A percentile compares a stretch with the other conserved stretches of the same genome.
Evolutionary conservation across 1,140 invertebrate species (phyloP).

Genomic region (Nebria ingens): DNA sequence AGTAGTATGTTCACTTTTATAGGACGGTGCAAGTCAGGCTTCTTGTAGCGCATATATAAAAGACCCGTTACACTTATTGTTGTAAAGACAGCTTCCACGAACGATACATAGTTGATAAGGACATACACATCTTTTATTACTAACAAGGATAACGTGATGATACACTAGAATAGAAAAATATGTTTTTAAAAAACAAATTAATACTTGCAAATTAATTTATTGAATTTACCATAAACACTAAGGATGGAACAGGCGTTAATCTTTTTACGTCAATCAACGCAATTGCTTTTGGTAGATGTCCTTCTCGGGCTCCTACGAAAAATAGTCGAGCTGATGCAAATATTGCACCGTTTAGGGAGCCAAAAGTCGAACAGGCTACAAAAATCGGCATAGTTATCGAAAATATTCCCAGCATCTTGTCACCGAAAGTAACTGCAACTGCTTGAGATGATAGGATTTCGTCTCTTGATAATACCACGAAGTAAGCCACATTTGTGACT

Average conservation of each 20-base stretch:
- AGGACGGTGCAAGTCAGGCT: constrained; percentile 65
- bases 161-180: constrained; percentile 49
- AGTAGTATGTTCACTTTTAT: constrained; percentile 71
- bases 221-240: constrained; percentile 76
- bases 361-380: constrained; percentile 79
- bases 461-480: constrained; percentile 68
- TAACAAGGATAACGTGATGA: constrained; percentile 72
- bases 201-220: constrained; percentile 9
- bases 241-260: constrained; percentile 80
- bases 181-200: constrained; percentile 9
- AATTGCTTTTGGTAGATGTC: constrained; percentile 78
- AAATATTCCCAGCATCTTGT: constrained; percentile 64
- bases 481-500: constrained; percentile 83
- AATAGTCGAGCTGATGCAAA: constrained; percentile 79
- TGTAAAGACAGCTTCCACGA: constrained; percentile 92
- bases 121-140: constrained; percentile 77
- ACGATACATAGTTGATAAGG: constrained; percentile 88
- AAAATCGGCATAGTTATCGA: constrained; percentile 83
- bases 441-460: constrained; percentile 76
- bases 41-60: constrained; percentile 72
- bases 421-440: constrained; percentile 85
- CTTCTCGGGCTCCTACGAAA: constrained; percentile 85
- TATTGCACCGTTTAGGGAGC: constrained; percentile 78
- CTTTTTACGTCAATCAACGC: constrained; percentile 77
- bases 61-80: constrained; percentile 76